Conservation (phyloP, 2,888 invertebrate genomes). For the Busseola fusca region DNA sequence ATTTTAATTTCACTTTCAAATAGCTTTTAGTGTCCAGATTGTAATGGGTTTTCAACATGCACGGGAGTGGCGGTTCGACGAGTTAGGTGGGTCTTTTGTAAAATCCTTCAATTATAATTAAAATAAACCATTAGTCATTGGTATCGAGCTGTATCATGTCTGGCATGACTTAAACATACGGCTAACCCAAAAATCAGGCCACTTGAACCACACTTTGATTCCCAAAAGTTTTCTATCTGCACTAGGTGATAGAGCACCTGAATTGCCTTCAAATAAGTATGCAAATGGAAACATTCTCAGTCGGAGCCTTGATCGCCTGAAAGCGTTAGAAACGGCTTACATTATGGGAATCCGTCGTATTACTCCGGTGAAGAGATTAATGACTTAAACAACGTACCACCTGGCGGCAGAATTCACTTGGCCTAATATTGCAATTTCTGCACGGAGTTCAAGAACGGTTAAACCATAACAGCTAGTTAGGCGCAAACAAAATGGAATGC, state of each 20-base stretch:
- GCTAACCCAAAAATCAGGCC: not conserved
- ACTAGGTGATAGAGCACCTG: slow-evolving; percentile 15
- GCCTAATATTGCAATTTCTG: slow-evolving; percentile 5
- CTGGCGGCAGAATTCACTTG: slow-evolving; percentile 11
- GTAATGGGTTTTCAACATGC: slow-evolving; percentile 20
- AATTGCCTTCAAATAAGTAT: slow-evolving; percentile 42
- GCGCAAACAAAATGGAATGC: slow-evolving; percentile 37
- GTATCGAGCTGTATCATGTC: not conserved
- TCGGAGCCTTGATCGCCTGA: slow-evolving; percentile 23
- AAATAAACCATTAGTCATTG: not conserved
- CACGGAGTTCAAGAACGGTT: not conserved
- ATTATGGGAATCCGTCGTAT: slow-evolving; percentile 20
- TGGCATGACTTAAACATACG: not conserved
- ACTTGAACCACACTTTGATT: not conserved
- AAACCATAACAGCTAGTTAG: slow-evolving; percentile 21
- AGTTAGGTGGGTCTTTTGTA: not conserved
- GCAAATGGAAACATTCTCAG: slow-evolving; percentile 48
- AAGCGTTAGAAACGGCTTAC: slow-evolving; percentile 39
- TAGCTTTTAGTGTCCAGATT: slow-evolving; percentile 9
- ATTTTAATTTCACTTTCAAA: slow-evolving; percentile 29
- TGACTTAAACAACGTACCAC: slow-evolving; percentile 30
- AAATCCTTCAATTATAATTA: not conserved
- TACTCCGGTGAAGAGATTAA: slow-evolving; percentile 39
- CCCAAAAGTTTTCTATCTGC: not conserved
- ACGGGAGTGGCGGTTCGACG: slow-evolving; percentile 8